A percentile compares a stretch with the other conserved stretches of the same genome.
Evolutionary conservation across 2,888 invertebrate species (phyloP).

Genomic region (Cheilosia variabilis): DNA sequence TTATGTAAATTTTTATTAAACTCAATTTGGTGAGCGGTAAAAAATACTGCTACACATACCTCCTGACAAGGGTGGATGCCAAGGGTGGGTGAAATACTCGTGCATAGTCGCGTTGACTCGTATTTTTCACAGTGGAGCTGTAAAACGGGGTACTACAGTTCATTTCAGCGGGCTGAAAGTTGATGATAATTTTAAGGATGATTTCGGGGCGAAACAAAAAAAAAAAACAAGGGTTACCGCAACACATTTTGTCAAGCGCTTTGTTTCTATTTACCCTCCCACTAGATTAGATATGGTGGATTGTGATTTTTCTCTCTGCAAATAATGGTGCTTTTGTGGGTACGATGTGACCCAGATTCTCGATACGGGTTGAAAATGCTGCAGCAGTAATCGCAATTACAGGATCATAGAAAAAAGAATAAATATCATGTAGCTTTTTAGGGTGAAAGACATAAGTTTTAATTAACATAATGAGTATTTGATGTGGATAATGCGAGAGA

Average conservation of each 20-base stretch:
- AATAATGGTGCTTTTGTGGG: no score
- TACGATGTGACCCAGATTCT: background rate
- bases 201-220: background rate
- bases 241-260: no score
- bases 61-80: background rate
- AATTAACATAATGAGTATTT: conserved; percentile 36
- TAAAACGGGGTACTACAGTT: background rate
- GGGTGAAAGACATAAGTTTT: conserved; percentile 10
- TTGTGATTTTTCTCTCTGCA: background rate
- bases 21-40: conserved; percentile 21
- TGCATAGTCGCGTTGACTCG: background rate
- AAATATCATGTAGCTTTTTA: conserved; percentile 2
- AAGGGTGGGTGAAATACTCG: background rate
- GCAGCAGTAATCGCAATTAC: conserved; percentile 9
- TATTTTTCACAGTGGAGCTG: no score
- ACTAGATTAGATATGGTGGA: background rate
- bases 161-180: background rate
- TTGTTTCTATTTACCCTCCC: background rate
- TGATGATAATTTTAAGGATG: background rate
- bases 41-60: background rate
- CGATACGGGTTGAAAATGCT: conserved; percentile 1
- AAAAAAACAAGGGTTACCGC: background rate
- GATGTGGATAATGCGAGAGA: background rate
- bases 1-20: conserved; percentile 46
- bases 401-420: conserved; percentile 9